Evolutionary conservation across 92 coral and sea anemone species (phyloP), one percentile per base, ranked within the genome.

Genomic region (Epizoanthus rinbou): DNA sequence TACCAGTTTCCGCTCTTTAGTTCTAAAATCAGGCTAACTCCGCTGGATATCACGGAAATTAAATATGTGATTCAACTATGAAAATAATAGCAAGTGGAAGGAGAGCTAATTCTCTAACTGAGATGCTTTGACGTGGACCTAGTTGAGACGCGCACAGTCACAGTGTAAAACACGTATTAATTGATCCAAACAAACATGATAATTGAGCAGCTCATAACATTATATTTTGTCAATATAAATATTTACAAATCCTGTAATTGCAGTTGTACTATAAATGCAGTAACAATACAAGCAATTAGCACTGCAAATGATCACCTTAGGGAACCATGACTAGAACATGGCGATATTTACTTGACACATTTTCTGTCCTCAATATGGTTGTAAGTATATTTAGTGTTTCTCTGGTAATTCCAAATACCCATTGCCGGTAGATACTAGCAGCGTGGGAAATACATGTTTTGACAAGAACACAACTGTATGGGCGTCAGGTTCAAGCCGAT

Each of bases 241-340:
- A 16, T 54, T 57, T 72, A 8, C 58, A 43, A 6, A 17, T 73
- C 33, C 10, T 73, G 10, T 75, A 75, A 75, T 31, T 33, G 67
- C 15, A 35, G 15, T 13, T 17, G 53, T 28, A 21, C 22, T 28
- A 33, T 57, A 28, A 75, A 2, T 28, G 23, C 9, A 57, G 31
- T 57, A 73, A 75, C 67, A 62, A 75, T 52, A 57, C 67, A 62
- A 62, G 14, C 9, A 75, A 75, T 75, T 57, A 75, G 80, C 45
- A 57, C 31, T 33, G 80, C 66, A 75, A 75, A 75, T 75, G 33
- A 65, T 33, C 80, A 57, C 45, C 80, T 75, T 50, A 15, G 14
- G 66, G 31, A 17, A 31, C 13, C 18, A 16, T 11, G 57, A 57
- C 28, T 25, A 5, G 21, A 52, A 17, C 43, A 14, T 33, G 50